Evolutionary conservation across 1,140 invertebrate species (phyloP).

Genomic region (Drosophila pseudoananassae): DNA sequence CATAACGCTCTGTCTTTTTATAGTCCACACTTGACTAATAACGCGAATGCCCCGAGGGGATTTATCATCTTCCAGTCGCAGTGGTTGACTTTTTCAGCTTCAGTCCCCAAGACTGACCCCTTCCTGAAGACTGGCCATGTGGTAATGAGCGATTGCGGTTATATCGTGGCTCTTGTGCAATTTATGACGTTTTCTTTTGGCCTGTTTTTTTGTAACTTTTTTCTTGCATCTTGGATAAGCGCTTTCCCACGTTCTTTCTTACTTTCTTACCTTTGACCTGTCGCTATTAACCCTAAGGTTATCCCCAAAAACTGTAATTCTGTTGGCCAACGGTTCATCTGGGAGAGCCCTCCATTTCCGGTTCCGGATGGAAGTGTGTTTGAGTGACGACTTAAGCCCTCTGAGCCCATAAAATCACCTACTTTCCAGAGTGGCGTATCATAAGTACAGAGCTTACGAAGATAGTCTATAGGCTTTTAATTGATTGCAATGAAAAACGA

Average conservation of each 20-base stretch:
- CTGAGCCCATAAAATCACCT: constrained; percentile 21
- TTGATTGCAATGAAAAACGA: constrained; percentile 23
- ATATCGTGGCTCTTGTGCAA: constrained; percentile 49
- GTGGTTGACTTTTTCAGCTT: neutral
- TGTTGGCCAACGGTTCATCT: constrained; percentile 11
- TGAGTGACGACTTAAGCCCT: constrained; percentile 2
- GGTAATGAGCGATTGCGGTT: constrained; percentile 58
- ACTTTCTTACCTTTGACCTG: constrained; percentile 7
- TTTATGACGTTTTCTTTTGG: constrained; percentile 58
- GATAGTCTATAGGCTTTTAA: constrained; percentile 25
- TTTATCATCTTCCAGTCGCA: constrained; percentile 33
- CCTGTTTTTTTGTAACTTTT: constrained; percentile 15
- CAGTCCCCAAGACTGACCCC: constrained; percentile 10
- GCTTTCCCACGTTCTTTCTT: constrained; percentile 27
- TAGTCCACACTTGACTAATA: constrained; percentile 55
- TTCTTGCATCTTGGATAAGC: constrained; percentile 27
- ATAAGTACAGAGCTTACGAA: constrained; percentile 12
- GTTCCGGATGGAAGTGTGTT: constrained; percentile 36
- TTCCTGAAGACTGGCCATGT: constrained; percentile 33
- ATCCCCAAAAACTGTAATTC: neutral
- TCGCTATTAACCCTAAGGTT: constrained; percentile 17
- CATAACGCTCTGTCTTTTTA: constrained; percentile 17
- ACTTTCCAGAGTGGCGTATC: neutral
- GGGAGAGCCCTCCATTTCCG: constrained; percentile 51
- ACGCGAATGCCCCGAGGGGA: constrained; percentile 44